Evolutionary conservation across 1,140 invertebrate genomes (phyloP).

Genomic region (Telenomus remus): DNA sequence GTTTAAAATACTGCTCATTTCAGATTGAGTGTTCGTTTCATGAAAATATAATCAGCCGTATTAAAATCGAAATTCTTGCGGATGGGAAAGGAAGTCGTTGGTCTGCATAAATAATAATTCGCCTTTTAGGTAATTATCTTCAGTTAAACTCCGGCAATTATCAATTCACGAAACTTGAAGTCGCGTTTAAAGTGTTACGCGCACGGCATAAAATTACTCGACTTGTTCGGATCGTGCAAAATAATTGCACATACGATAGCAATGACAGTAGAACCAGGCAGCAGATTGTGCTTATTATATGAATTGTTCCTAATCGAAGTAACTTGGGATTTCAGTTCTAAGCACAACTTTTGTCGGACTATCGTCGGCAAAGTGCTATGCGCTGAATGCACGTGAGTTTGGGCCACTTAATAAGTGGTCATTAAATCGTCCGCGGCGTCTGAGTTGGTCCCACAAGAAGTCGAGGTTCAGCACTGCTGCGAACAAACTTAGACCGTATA

Average conservation of each 20-base stretch:
- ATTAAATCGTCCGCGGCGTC: constrained; percentile 35
- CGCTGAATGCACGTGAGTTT: constrained; percentile 26
- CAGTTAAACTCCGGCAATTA: too few species aligned
- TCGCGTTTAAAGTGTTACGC: too few species aligned
- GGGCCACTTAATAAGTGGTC: constrained; percentile 38
- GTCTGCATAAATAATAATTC: too few species aligned
- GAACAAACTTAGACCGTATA: constrained; percentile 49
- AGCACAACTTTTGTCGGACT: constrained; percentile 20
- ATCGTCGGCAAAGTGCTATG: constrained; percentile 7
- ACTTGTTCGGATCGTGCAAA: too few species aligned
- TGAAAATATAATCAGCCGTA: too few species aligned
- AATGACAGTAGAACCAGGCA: constrained; percentile 3
- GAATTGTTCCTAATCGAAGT: constrained; percentile 29
- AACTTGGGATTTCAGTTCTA: constrained; percentile 17
- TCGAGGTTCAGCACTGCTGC: constrained; percentile 20
- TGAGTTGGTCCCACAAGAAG: constrained; percentile 39
- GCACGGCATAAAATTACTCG: too few species aligned
- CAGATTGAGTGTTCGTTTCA: too few species aligned
- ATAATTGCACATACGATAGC: not conserved
- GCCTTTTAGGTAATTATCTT: too few species aligned
- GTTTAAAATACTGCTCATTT: too few species aligned
- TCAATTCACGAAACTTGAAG: too few species aligned
- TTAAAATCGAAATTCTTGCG: too few species aligned
- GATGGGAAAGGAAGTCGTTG: too few species aligned
- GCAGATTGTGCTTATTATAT: constrained; percentile 29